phyloP scores from a whole-genome alignment of 1,140 invertebrate species.

The Diachasma alloeum region DNA sequence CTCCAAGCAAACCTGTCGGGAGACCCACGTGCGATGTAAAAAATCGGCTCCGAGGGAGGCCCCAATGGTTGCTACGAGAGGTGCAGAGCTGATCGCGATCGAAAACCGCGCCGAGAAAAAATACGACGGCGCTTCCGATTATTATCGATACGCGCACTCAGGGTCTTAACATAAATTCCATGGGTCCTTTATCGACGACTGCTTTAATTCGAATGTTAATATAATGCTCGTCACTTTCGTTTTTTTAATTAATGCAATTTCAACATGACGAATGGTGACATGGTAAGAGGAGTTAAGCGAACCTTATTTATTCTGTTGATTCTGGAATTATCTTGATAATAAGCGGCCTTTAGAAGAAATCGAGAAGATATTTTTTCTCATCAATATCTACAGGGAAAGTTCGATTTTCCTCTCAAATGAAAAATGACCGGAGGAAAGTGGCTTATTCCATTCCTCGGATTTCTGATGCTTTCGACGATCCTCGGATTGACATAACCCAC shows the following conservation, averaged over 20 bases:
- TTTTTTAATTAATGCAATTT: background rate
- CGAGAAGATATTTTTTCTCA: too few relatives aligned
- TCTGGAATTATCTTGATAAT: background rate
- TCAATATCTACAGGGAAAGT: too few relatives aligned
- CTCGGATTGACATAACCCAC: too few relatives aligned
- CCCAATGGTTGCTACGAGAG: background rate
- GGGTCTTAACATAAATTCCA: constrained; percentile 38
- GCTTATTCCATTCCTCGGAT: too few relatives aligned
- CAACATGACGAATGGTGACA: background rate
- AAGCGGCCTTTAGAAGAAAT: background rate
- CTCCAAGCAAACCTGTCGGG: constrained; percentile 16
- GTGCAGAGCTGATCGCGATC: background rate
- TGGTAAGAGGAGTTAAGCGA: too few relatives aligned
- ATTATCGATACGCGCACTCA: constrained; percentile 17
- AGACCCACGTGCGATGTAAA: constrained; percentile 41
- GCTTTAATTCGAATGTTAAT: constrained; percentile 19
- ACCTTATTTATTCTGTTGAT: background rate
- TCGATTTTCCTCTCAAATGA: too few relatives aligned
- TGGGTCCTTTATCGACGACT: constrained; percentile 35
- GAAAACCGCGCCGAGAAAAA: background rate
- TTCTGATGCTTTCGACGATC: too few relatives aligned
- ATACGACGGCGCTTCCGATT: constrained; percentile 25
- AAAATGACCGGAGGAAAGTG: too few relatives aligned
- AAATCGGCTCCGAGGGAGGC: constrained; percentile 29
- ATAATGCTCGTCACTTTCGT: constrained; percentile 6